Percentiles rank a stretch among this genome's conserved stretches.
Conservation (phyloP, 1,140 invertebrate species). For the Drosophila tani region DNA sequence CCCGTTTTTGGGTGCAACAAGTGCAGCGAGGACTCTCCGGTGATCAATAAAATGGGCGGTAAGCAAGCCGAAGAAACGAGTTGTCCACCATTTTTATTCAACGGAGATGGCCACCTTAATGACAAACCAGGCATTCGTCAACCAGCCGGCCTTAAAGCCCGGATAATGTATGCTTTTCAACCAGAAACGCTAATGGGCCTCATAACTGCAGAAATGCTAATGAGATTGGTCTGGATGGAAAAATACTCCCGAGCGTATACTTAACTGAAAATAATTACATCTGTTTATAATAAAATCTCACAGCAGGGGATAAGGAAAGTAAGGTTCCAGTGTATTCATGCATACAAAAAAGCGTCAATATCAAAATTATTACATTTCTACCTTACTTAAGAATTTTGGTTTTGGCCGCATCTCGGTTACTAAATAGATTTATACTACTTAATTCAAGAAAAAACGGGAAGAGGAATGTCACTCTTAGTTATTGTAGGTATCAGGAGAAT, state of each 20-base stretch:
- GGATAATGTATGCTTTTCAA: conserved; percentile 31
- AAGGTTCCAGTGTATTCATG: not conserved
- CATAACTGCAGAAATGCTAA: conserved; percentile 9
- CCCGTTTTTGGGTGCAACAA: conserved; percentile 51
- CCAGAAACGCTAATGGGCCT: conserved; percentile 28
- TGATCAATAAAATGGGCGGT: conserved; percentile 43
- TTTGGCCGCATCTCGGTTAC: too few species aligned
- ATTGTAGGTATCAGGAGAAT: too few species aligned
- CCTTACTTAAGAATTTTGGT: too few species aligned
- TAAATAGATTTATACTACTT: not conserved
- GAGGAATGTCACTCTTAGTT: too few species aligned
- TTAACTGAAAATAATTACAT: conserved; percentile 10
- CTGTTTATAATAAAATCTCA: not conserved
- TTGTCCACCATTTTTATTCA: conserved; percentile 36
- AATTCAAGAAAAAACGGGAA: not conserved
- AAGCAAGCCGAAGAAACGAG: not conserved
- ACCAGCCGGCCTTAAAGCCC: conserved; percentile 3
- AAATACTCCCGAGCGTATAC: not conserved
- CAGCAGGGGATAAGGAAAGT: not conserved
- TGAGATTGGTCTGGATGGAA: not conserved
- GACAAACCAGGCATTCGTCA: conserved; percentile 38
- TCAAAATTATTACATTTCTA: not conserved
- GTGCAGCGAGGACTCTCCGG: conserved; percentile 43
- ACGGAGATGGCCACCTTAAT: conserved; percentile 31
- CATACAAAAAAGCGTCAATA: not conserved